Base-by-base conservation (phyloP, 2,797 vertebrate species). In the Myotis pilosus region DNA sequence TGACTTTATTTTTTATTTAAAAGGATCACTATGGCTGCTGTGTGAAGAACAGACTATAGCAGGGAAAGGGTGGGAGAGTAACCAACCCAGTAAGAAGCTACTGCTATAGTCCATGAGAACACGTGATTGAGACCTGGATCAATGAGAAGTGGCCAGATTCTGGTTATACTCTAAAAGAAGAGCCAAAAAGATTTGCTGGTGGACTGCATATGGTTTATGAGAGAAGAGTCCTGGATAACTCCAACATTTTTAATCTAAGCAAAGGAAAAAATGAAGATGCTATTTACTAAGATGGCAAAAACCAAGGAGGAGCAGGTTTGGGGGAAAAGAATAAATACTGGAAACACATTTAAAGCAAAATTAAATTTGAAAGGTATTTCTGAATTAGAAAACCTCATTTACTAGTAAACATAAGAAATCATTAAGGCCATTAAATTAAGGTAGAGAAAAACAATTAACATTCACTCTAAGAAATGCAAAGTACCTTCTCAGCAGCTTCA, bases 401-500 rank as follows among this genome's bases (percentile, higher is more conserved):
- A 47, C 47, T 47, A 47, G 47, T 47, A 95, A 88, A 83, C 51
- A 55, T 51, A 36, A 80, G 25, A 92, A 86, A 75, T 41, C 53
- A 85, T 33, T 92, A 82, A 81, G 22, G 7, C 22, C 44, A 82
- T 28, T 57, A 75, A 88, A 92, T 51, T 92, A 92, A 87, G 60
- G 16, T 8, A 44, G 19, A 33, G 19, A 36, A 88, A 92, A 92
- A 66, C 28, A 92, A 66, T 44, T 38, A 66, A 55, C 6, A 28
- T 72, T 92, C 60, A 83, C 28, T 74, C 71, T 94, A 83, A 89
- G 38, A 89, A 78, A 74, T 38, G 66, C 30, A 33, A 92, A 87
- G 36, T 97, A 99, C 99, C 99, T 99, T 99, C 94, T 99, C 99
- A 57, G 99, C 99, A 87, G 99, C 99, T 98, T 99, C 99, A 6